Percentiles rank a stretch among this genome's conserved stretches.
phyloP scores from a whole-genome alignment of 2,797 vertebrate species.

The Huso huso region DNA sequence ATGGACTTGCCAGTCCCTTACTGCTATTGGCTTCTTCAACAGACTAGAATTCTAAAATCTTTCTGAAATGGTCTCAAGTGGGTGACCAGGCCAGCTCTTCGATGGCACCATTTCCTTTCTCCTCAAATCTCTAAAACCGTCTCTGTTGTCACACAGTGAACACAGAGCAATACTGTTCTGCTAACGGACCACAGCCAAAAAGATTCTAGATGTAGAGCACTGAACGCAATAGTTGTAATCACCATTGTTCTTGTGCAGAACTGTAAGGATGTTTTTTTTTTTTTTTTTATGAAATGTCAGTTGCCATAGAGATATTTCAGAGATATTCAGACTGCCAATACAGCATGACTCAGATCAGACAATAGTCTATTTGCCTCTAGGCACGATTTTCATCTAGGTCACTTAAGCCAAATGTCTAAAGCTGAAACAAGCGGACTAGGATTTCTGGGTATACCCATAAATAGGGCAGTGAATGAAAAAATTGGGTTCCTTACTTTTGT shows the following conservation, averaged over 20 bases:
- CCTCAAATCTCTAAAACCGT: neutral
- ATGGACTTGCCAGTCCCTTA: too few relatives aligned
- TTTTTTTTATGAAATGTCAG: constrained; percentile 2
- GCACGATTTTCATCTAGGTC: constrained; percentile 36
- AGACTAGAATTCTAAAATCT: too few relatives aligned
- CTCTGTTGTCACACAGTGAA: constrained; percentile 15
- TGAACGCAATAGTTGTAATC: neutral
- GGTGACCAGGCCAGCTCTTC: too few relatives aligned
- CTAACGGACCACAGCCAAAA: neutral
- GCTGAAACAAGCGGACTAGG: neutral
- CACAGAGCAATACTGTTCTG: constrained; percentile 41
- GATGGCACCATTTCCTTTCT: too few relatives aligned
- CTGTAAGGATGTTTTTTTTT: neutral
- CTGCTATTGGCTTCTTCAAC: too few relatives aligned
- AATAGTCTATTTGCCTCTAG: constrained; percentile 14
- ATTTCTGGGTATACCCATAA: constrained; percentile 37
- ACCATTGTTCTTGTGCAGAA: neutral
- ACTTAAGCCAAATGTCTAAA: neutral
- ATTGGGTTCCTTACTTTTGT: constrained; percentile 45
- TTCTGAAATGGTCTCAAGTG: too few relatives aligned
- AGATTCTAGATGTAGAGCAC: constrained; percentile 9
- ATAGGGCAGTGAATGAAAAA: constrained; percentile 25
- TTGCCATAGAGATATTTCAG: constrained; percentile 16
- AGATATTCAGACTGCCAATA: constrained; percentile 4
- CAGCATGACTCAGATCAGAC: constrained; percentile 5